Evolutionary conservation across 1,140 invertebrate species (phyloP).

Genomic region (Drosophila orosa): DNA sequence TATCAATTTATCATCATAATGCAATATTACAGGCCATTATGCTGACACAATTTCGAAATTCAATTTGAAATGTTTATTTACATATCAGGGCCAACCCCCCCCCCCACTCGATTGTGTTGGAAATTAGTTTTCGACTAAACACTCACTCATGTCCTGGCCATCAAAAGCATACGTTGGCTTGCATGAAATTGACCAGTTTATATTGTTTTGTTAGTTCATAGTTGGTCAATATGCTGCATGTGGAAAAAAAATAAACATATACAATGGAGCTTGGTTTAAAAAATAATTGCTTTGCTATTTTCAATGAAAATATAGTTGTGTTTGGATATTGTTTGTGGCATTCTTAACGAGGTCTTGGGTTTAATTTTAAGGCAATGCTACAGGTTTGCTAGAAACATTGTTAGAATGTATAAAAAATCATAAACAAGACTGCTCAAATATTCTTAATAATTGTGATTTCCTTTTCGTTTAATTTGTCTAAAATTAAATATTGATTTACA

Average conservation of each 20-base stretch:
- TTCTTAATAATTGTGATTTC: neutral
- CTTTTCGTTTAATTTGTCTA: neutral
- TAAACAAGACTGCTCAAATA: neutral
- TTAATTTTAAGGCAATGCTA: neutral
- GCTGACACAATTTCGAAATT: conserved; percentile 73
- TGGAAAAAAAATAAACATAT: conserved; percentile 1
- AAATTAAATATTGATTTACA: too few species aligned
- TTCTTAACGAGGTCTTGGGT: neutral
- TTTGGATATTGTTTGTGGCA: neutral
- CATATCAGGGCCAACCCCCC: conserved; percentile 32
- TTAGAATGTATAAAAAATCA: neutral
- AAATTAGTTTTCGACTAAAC: conserved; percentile 44
- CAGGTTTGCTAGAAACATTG: too few species aligned
- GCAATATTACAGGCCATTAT: conserved; percentile 66
- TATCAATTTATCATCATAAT: conserved; percentile 78
- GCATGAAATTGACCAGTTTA: conserved; percentile 20
- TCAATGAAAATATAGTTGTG: neutral
- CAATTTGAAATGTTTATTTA: conserved; percentile 75
- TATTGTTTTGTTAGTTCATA: conserved; percentile 31
- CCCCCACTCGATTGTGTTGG: conserved; percentile 42
- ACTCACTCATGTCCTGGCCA: conserved; percentile 15
- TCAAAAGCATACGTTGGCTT: conserved; percentile 9
- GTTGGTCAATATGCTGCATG: conserved; percentile 25
- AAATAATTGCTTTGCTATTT: conserved; percentile 16
- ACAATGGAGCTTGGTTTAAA: conserved; percentile 13